phyloP scores from a whole-genome alignment of 1,140 invertebrate genomes.

The Leptinotarsa undecemlineata region DNA sequence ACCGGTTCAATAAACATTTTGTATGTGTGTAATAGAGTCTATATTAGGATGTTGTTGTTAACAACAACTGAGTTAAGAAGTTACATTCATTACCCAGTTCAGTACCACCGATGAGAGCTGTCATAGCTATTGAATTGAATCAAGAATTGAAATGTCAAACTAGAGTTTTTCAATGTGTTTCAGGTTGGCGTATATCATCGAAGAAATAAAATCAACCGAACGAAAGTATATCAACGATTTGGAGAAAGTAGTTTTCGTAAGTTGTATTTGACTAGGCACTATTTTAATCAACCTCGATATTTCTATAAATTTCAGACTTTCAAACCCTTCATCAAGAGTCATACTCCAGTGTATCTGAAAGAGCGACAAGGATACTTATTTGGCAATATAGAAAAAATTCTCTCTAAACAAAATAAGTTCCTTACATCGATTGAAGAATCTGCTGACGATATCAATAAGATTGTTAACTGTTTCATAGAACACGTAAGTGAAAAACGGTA shows the following conservation, averaged over 20 bases:
- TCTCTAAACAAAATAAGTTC: slow-evolving; percentile 37
- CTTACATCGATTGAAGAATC: slow-evolving; percentile 31
- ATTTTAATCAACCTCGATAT: too few relatives aligned
- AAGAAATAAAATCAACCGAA: slow-evolving; percentile 47
- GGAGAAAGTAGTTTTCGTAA: slow-evolving; percentile 43
- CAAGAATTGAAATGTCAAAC: too few relatives aligned
- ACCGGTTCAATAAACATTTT: too few relatives aligned
- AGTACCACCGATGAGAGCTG: too few relatives aligned
- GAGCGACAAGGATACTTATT: slow-evolving; percentile 32
- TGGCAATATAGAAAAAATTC: slow-evolving; percentile 45
- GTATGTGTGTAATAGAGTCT: too few relatives aligned
- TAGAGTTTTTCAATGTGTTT: slow-evolving; percentile 16
- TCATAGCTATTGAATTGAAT: too few relatives aligned
- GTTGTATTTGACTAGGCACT: not conserved
- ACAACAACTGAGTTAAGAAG: too few relatives aligned
- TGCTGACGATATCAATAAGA: slow-evolving; percentile 32
- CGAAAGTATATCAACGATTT: slow-evolving; percentile 44
- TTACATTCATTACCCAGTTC: too few relatives aligned
- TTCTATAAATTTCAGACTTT: not conserved
- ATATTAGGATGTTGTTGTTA: too few relatives aligned
- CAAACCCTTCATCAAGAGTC: slow-evolving; percentile 32
- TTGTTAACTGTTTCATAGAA: slow-evolving; percentile 41
- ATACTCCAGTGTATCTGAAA: slow-evolving; percentile 25
- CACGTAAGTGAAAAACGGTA: slow-evolving; percentile 32
- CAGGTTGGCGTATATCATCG: slow-evolving; percentile 44